Evolutionary conservation across 2,888 invertebrate species (phyloP).

Genomic region (Azorinus chamasolen): DNA sequence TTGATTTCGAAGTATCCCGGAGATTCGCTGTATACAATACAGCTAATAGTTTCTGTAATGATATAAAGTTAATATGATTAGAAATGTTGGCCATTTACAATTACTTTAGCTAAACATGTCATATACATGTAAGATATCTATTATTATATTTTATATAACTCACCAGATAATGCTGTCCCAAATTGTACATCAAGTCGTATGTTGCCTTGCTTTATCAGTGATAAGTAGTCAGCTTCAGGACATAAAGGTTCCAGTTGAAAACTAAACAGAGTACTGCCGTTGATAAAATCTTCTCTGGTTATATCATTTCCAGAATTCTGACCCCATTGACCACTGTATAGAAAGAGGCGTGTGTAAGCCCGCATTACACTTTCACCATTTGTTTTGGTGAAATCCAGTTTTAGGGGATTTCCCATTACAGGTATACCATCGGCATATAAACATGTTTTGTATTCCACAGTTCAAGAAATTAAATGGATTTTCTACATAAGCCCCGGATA

Average conservation of each 20-base stretch:
- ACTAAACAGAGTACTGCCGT: slow-evolving; percentile 16
- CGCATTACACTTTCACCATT: slow-evolving; percentile 19
- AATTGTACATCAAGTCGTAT: slow-evolving; percentile 42
- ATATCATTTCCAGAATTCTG: slow-evolving; percentile 23
- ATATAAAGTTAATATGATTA: neutral
- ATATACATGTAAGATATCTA: no score
- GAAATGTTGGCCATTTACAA: neutral
- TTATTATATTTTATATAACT: no score
- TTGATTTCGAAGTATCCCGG: slow-evolving; percentile 45
- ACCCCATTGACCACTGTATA: slow-evolving; percentile 5
- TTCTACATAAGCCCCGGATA: no score
- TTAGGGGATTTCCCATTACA: slow-evolving; percentile 5
- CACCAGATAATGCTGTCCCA: slow-evolving; percentile 16
- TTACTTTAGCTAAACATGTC: neutral
- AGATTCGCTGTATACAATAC: slow-evolving; percentile 42
- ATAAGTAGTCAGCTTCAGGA: slow-evolving; percentile 28
- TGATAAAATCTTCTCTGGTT: slow-evolving; percentile 23
- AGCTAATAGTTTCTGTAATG: slow-evolving; percentile 24
- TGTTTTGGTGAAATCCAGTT: slow-evolving; percentile 12
- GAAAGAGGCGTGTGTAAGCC: slow-evolving; percentile 21
- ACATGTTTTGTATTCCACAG: slow-evolving; percentile 23
- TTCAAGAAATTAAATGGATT: slow-evolving; percentile 36
- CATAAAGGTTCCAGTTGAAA: slow-evolving; percentile 31
- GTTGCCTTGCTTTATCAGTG: slow-evolving; percentile 34
- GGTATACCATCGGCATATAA: slow-evolving; percentile 8